phyloP scores from a whole-genome alignment of 2,113 vertebrate genomes.

The Callipepla californica region DNA sequence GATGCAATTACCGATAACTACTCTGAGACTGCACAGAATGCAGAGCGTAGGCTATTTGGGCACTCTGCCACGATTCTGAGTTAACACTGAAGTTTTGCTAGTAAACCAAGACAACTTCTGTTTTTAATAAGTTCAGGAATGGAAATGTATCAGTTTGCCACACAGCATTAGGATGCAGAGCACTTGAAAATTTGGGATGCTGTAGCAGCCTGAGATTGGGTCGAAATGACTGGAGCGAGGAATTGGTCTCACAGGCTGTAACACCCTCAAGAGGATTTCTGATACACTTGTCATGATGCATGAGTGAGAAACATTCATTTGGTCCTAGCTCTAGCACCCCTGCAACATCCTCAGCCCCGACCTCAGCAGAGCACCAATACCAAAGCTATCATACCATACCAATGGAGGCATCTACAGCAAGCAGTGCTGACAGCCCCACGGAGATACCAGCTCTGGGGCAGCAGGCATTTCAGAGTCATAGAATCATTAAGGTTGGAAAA shows the following conservation, averaged over 20 bases:
- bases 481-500: no score
- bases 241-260: neutral
- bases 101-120: constrained; percentile 34
- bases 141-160: constrained; percentile 11
- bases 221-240: neutral
- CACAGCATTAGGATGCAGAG: neutral
- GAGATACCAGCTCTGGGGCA: neutral
- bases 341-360: neutral
- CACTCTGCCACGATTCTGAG: neutral
- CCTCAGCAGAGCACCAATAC: accelerated
- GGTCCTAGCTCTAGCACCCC: neutral
- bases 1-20: neutral
- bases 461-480: neutral
- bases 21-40: neutral
- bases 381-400: neutral
- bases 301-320: neutral
- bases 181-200: neutral
- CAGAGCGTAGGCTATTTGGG: neutral
- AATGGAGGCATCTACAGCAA: accelerated
- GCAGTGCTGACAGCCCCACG: neutral
- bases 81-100: constrained; percentile 31
- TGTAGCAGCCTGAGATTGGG: neutral
- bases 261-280: neutral
- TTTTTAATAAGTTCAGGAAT: neutral
- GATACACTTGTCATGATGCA: neutral